Conservation (phyloP, 2,113 vertebrate genomes). For the Gymnobelideus leadbeateri region DNA sequence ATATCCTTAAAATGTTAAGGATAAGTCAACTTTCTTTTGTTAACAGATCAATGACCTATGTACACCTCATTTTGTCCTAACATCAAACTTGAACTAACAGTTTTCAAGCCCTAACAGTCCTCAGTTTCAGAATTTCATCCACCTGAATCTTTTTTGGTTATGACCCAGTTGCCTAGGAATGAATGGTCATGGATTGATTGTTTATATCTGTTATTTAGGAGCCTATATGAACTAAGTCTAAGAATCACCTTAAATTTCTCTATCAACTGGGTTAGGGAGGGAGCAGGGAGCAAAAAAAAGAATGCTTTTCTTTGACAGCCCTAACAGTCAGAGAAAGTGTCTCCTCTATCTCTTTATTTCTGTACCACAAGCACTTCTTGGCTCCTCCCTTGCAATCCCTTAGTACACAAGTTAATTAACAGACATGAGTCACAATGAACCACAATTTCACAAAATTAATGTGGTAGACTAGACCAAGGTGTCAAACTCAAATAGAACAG, state of each 20-base stretch:
- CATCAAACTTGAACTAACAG: neutral
- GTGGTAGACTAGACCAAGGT: neutral
- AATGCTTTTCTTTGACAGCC: neutral
- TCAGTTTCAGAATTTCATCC: neutral
- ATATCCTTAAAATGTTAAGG: neutral
- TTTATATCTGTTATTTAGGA: neutral
- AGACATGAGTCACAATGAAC: neutral
- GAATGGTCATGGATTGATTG: neutral
- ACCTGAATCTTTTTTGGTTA: neutral
- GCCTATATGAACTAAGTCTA: neutral
- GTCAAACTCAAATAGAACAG: neutral
- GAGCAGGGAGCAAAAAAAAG: neutral
- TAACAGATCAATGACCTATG: neutral
- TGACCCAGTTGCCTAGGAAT: neutral
- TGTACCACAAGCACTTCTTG: conserved; percentile 39
- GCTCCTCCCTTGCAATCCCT: neutral
- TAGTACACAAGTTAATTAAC: neutral
- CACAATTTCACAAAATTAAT: neutral
- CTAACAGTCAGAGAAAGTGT: conserved; percentile 48
- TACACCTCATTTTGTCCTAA: neutral
- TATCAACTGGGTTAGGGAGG: neutral
- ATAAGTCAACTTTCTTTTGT: neutral
- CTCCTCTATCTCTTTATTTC: conserved; percentile 68
- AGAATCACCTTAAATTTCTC: neutral
- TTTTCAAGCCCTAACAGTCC: neutral